Base-by-base conservation (phyloP, 1,140 invertebrate genomes). In the Chrysoperla carnea region DNA sequence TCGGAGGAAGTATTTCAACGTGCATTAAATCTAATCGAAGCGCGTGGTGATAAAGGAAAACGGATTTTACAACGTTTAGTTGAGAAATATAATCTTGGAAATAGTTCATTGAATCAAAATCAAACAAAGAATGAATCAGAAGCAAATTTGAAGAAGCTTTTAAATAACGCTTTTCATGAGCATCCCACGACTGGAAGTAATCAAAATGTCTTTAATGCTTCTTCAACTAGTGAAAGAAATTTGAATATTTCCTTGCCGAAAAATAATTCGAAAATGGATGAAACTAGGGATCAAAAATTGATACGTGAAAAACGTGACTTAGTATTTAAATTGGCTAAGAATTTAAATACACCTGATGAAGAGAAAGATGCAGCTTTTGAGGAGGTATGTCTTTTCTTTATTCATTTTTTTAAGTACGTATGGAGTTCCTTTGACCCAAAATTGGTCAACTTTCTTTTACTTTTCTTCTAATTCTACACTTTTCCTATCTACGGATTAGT, bases 1-100 rank as follows among this genome's bases (percentile, higher is more conserved):
- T 77, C 75, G 0, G 63, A 58, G 7, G 75, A 78, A 55, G 58
- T 76, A 0, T 68, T 73, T 39, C 58, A 69, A 44, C 69, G 73
- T 14, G 58, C 78, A 3, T 49, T 76, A n/a, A 57, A 57, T 8
- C 71, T 66, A 48, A 54, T 78, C 6, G 60, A 63, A 40, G 61
- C 57, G 0, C 50, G 76, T 2, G 75, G 74, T 3, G 56, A 64
- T 6, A 63, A 66, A 37, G 70, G 73, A 0, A 63, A 63, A 40
- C 51, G 56, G 13, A 64, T 75, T 9, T 51, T 78, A 7, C 49
- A 62, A 9, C 65, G 52, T 46, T 52, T 78, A 4, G 63, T 66
- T 40, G 42, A 57, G 11, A 56, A 63, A 39, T 58, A 64, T 29
- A 50, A 55, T 39, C 48, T 23, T 23, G 17, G 17, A 23, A 23